These are phyloP conservation scores for Actenoides lindsayi DNA, from an alignment of 2,113 vertebrate species.

Conservation along the genomic window DNA sequence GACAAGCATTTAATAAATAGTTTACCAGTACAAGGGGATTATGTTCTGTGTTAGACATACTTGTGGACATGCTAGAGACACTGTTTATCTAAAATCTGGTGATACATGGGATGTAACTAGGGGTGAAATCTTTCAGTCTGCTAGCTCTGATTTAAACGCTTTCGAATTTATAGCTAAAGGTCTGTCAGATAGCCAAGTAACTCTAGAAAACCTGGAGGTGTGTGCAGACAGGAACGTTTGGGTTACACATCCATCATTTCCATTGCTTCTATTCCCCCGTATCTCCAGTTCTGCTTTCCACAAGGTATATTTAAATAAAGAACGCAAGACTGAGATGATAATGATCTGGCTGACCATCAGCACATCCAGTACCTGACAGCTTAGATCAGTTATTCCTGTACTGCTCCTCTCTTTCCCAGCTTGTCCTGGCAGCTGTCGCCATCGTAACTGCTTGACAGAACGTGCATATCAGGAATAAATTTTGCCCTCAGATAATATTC, in stretches of 20 bases:
- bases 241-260: background rate
- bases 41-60: background rate
- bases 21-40: background rate
- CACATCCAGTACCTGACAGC: background rate
- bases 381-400: background rate
- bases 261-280: background rate
- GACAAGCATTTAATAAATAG: background rate
- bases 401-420: background rate
- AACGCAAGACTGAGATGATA: background rate
- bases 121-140: background rate
- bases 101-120: background rate
- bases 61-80: background rate
- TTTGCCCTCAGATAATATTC: background rate
- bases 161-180: background rate
- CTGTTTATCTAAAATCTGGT: background rate
- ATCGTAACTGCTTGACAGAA: background rate
- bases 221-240: accelerated
- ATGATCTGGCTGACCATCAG: background rate
- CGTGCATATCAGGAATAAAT: background rate
- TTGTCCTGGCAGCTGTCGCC: background rate
- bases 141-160: background rate
- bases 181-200: background rate
- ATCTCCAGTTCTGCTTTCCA: background rate
- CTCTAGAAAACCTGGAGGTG: background rate
- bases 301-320: background rate